A percentile compares a stretch with the other conserved stretches of the same genome.
Evolutionary conservation across 2,888 invertebrate genomes (phyloP).

Genomic region (Athalia rosae): DNA sequence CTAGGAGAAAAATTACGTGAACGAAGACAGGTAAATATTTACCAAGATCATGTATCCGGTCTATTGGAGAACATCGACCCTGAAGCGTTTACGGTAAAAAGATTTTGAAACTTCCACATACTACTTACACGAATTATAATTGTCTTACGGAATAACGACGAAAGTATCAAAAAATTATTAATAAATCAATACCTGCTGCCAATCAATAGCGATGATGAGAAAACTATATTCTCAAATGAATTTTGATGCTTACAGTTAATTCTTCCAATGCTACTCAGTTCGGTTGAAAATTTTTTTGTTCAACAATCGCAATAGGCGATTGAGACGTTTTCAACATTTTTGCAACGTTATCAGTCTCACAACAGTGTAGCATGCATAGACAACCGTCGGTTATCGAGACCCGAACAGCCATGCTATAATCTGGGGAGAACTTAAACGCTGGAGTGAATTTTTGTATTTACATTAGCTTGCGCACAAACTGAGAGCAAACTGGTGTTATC

Average conservation of each 20-base stretch:
- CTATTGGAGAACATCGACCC: not conserved
- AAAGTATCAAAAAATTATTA: too few relatives aligned
- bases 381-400: slow-evolving; percentile 1
- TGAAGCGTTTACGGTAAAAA: not conserved
- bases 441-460: not conserved
- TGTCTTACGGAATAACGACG: too few relatives aligned
- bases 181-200: too few relatives aligned
- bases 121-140: too few relatives aligned
- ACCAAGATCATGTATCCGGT: slow-evolving; percentile 1
- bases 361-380: slow-evolving; percentile 15
- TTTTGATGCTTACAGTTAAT: not conserved
- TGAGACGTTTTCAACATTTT: not conserved
- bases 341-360: slow-evolving; percentile 20
- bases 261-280: not conserved
- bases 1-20: not conserved
- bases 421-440: slow-evolving; percentile 1
- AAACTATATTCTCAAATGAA: not conserved
- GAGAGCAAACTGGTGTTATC: not conserved
- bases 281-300: not conserved
- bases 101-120: not conserved
- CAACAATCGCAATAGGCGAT: not conserved
- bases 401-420: not conserved
- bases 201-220: not conserved
- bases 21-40: not conserved
- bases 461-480: slow-evolving; percentile 2